Conservation (phyloP, 2,113 vertebrate species). For the Mugil cephalus region DNA sequence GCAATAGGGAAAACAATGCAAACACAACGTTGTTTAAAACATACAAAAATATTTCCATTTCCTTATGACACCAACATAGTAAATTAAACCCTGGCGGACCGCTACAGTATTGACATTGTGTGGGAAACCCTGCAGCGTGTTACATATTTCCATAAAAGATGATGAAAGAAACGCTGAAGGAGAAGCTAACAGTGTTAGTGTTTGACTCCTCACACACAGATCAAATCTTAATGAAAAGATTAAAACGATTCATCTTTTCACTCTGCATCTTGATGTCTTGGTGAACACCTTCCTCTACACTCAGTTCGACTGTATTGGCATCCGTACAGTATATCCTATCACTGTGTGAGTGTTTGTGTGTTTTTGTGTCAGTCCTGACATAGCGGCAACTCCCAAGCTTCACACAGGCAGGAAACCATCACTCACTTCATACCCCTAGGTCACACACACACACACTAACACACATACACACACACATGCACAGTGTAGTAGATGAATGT, state of each 20-base stretch:
- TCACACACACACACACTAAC: slow-evolving; percentile 19
- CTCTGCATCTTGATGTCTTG: neutral
- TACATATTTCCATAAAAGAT: too few species aligned
- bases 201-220: too few species aligned
- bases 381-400: slow-evolving; percentile 45
- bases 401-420: slow-evolving; percentile 55
- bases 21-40: too few species aligned
- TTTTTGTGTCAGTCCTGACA: slow-evolving; percentile 23
- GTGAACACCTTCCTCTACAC: neutral
- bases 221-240: too few species aligned
- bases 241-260: neutral
- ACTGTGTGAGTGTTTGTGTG: slow-evolving; percentile 14
- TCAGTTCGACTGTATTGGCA: slow-evolving; percentile 28
- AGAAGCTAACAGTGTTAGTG: too few species aligned
- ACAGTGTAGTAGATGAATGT: slow-evolving; percentile 62
- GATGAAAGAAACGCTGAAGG: too few species aligned
- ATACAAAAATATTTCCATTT: too few species aligned
- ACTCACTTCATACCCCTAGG: slow-evolving; percentile 53
- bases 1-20: too few species aligned
- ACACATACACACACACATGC: slow-evolving; percentile 38
- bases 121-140: too few species aligned
- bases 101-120: too few species aligned
- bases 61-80: too few species aligned
- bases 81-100: too few species aligned
- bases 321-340: neutral